phyloP scores from a whole-genome alignment of 2,888 invertebrate genomes.

The Platycheirus albimanus region DNA sequence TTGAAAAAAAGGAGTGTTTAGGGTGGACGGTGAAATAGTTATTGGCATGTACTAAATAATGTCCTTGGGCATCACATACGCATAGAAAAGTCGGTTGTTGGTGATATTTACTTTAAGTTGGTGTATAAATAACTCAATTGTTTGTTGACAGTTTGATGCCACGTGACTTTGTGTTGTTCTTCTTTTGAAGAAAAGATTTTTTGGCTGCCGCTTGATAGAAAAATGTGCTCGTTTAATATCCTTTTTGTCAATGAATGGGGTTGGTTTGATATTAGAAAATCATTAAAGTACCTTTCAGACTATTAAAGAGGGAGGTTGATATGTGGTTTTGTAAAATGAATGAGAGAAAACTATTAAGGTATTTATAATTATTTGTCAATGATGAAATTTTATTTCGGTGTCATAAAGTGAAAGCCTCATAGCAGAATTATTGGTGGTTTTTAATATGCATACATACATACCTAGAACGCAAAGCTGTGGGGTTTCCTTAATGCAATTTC shows the following conservation, averaged over 20 bases:
- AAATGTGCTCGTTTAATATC: not conserved
- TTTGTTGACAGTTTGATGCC: conserved; percentile 75
- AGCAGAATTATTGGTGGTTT: no score
- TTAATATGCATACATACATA: no score
- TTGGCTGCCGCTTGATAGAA: conserved; percentile 46
- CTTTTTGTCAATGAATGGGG: not conserved
- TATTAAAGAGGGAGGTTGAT: not conserved
- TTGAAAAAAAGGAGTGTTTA: conserved; percentile 15
- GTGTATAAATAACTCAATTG: conserved; percentile 75
- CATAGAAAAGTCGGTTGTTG: conserved; percentile 13
- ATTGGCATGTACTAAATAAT: conserved; percentile 56
- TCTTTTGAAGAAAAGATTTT: conserved; percentile 44
- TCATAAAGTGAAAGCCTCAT: no score
- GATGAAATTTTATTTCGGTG: no score
- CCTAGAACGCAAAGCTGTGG: no score
- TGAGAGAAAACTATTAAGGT: no score
- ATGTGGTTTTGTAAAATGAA: not conserved
- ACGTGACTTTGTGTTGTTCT: conserved; percentile 69
- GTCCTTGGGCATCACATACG: conserved; percentile 56
- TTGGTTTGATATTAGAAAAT: conserved; percentile 56
- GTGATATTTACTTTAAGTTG: conserved; percentile 68
- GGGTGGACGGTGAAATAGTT: conserved; percentile 28
- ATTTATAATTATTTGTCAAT: no score
- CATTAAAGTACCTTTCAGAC: conserved; percentile 17
- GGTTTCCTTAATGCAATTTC: no score